phyloP scores from a whole-genome alignment of 2,888 invertebrate species.

The Copidosoma aretas region DNA sequence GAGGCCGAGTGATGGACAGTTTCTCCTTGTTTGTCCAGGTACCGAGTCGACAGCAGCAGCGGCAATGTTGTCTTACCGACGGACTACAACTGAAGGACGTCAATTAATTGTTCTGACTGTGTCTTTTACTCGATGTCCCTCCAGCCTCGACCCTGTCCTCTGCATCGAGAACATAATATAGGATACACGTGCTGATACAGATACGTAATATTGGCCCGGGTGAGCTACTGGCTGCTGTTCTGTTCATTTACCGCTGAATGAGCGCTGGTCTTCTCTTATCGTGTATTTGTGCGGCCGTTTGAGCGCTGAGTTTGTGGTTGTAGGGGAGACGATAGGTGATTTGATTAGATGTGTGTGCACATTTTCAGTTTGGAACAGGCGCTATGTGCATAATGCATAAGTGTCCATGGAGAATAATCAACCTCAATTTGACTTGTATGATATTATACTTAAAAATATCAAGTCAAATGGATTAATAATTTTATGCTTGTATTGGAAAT shows the following conservation, averaged over 20 bases:
- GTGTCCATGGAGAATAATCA: too few relatives aligned
- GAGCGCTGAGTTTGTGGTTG: neutral
- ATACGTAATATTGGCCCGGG: too few relatives aligned
- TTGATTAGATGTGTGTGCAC: too few relatives aligned
- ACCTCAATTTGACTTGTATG: too few relatives aligned
- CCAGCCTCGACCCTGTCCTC: neutral
- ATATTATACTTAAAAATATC: too few relatives aligned
- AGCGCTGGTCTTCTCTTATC: slow-evolving; percentile 3
- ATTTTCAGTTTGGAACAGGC: too few relatives aligned
- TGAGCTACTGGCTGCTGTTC: neutral
- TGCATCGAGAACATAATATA: neutral
- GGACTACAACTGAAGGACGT: slow-evolving; percentile 11
- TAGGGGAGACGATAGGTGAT: too few relatives aligned
- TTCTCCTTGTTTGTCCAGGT: neutral
- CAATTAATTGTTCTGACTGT: slow-evolving; percentile 17
- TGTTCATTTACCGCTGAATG: slow-evolving; percentile 27
- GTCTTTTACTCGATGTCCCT: neutral
- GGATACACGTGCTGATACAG: too few relatives aligned
- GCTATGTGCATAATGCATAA: too few relatives aligned
- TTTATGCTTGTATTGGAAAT: too few relatives aligned
- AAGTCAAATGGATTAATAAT: too few relatives aligned
- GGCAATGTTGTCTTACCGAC: neutral
- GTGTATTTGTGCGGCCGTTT: slow-evolving; percentile 24
- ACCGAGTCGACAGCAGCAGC: neutral
- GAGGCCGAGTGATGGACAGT: neutral